Evolutionary conservation across 1,140 invertebrate species (phyloP).

Genomic region (Monomorium pharaonis): DNA sequence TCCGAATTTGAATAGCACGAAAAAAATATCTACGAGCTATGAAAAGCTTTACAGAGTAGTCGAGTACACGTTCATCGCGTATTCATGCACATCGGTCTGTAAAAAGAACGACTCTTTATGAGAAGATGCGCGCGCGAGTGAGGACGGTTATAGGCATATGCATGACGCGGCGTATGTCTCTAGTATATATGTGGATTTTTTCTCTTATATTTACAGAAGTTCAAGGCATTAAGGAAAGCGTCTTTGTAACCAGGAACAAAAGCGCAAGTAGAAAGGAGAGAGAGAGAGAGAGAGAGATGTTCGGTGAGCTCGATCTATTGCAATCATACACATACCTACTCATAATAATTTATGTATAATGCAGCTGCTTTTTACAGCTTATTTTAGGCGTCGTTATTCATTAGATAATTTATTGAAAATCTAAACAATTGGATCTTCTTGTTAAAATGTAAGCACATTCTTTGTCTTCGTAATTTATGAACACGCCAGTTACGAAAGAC

Average conservation of each 20-base stretch:
- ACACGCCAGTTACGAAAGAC: neutral
- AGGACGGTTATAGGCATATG: neutral
- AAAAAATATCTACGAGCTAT: neutral
- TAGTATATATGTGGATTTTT: neutral
- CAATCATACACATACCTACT: neutral
- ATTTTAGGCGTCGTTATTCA: neutral
- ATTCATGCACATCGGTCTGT: constrained; percentile 19
- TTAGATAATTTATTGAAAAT: neutral
- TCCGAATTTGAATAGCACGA: neutral
- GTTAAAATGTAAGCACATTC: neutral
- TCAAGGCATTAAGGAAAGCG: neutral
- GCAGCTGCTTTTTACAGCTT: too few species aligned
- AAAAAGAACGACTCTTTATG: constrained; percentile 31
- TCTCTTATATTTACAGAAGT: constrained; percentile 55
- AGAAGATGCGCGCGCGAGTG: neutral
- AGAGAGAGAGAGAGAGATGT: neutral
- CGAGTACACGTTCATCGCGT: constrained; percentile 20
- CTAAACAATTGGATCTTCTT: neutral
- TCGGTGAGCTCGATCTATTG: neutral
- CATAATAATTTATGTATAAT: neutral
- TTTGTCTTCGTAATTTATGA: neutral
- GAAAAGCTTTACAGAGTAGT: neutral
- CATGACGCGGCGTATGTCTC: neutral
- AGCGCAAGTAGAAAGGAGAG: neutral
- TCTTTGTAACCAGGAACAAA: neutral